phyloP scores from a whole-genome alignment of 2,888 invertebrate species.

The Vesta saturnalis region DNA sequence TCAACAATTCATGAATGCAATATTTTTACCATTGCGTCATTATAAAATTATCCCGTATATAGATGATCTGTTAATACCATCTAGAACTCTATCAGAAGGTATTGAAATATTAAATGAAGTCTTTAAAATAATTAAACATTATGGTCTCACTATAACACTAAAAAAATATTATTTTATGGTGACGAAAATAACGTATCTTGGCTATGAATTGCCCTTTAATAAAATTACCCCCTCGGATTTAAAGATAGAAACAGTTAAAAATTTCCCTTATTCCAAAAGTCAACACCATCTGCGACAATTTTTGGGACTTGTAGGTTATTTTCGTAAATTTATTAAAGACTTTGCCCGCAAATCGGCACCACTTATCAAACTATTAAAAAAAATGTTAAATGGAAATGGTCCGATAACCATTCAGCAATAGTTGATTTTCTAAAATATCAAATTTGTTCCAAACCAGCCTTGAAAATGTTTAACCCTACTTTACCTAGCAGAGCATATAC shows the following conservation, averaged over 20 bases:
- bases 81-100: conserved; percentile 11
- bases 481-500: conserved; percentile 31
- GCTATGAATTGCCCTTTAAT: conserved; percentile 8
- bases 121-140: conserved; percentile 1
- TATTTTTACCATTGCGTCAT: conserved; percentile 26
- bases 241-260: conserved; percentile 25
- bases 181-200: conserved; percentile 7
- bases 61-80: conserved; percentile 50
- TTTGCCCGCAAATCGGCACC: conserved; percentile 19
- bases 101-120: conserved; percentile 8
- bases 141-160: conserved; percentile 23
- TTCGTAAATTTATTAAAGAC: conserved; percentile 32
- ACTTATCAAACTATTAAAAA: conserved; percentile 32
- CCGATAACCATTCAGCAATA: not conserved
- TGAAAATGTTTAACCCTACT: conserved; percentile 32
- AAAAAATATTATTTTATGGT: conserved; percentile 19
- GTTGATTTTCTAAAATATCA: conserved; percentile 2
- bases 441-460: conserved; percentile 24
- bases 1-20: conserved; percentile 45
- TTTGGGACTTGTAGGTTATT: conserved; percentile 27
- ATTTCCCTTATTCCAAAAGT: conserved; percentile 23
- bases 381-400: conserved; percentile 15
- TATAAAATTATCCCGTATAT: conserved; percentile 33
- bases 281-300: conserved; percentile 30
- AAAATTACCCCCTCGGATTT: not conserved